Conservation (phyloP, 2,888 invertebrate genomes). For the Lordiphosa fenestrarum region DNA sequence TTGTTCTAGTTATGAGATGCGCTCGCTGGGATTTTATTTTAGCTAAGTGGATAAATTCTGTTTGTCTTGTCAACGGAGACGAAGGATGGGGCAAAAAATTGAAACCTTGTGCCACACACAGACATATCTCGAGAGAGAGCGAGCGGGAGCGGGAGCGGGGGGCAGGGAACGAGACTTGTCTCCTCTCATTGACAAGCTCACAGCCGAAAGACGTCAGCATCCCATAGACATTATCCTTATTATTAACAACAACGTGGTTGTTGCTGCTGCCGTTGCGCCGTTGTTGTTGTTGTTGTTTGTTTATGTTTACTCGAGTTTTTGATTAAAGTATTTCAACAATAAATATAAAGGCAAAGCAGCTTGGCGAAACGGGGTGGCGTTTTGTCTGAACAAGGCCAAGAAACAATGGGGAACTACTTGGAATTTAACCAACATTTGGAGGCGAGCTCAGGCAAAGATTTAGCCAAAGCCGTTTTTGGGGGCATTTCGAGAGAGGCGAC, state of each 20-base stretch:
- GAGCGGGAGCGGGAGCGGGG: too few relatives aligned
- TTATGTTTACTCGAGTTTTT: conserved; percentile 11
- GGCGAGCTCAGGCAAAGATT: conserved; percentile 7
- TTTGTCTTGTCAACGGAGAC: conserved; percentile 8
- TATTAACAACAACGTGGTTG: conserved; percentile 7
- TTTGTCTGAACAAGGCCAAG: conserved; percentile 7
- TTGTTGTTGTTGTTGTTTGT: conserved; percentile 4
- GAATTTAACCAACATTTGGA: conserved; percentile 8
- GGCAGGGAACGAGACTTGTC: too few relatives aligned
- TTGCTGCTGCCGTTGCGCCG: not conserved
- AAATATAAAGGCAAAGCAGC: conserved; percentile 11
- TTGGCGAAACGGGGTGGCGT: not conserved
- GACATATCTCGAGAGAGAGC: too few relatives aligned
- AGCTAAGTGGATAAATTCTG: conserved; percentile 12
- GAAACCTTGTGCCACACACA: conserved; percentile 3
- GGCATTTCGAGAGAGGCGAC: not conserved
- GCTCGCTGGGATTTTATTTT: conserved; percentile 9
- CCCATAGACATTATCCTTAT: conserved; percentile 12
- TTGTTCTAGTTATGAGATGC: conserved; percentile 10
- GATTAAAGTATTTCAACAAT: conserved; percentile 13
- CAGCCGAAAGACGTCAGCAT: conserved; percentile 13
- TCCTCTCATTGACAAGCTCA: conserved; percentile 8
- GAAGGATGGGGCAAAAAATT: conserved; percentile 7
- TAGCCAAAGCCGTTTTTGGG: conserved; percentile 3
- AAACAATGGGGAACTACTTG: conserved; percentile 11